A percentile compares a stretch with the other conserved stretches of the same genome.
Evolutionary conservation across 2,797 vertebrate species (phyloP).

Genomic region (Diceros bicornis): DNA sequence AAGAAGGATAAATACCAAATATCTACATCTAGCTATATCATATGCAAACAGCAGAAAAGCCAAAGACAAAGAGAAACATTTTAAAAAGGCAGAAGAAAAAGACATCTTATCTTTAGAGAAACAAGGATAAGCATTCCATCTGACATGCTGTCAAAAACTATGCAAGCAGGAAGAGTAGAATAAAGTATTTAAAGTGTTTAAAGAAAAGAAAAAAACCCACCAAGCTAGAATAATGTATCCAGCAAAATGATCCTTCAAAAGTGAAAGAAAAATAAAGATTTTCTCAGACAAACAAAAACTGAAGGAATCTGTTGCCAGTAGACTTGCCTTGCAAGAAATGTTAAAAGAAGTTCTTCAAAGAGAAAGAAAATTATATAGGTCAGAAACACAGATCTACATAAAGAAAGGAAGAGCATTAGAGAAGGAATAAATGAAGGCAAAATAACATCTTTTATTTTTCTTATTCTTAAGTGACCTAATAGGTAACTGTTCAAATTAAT

Average conservation of each 20-base stretch:
- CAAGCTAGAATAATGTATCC: not conserved
- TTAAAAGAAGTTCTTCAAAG: not conserved
- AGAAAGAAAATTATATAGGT: not conserved
- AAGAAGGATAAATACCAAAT: not conserved
- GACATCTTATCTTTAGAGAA: not conserved
- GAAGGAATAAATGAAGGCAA: not conserved
- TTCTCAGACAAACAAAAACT: not conserved
- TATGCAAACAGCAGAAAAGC: not conserved
- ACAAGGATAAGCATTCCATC: not conserved
- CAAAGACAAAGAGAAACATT: not conserved
- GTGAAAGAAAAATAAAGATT: not conserved
- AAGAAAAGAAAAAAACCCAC: not conserved
- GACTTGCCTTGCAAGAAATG: not conserved
- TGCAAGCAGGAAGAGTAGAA: not conserved
- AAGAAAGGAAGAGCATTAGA: not conserved
- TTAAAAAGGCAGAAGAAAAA: not conserved
- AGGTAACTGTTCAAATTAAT: not conserved
- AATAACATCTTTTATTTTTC: not conserved
- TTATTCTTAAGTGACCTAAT: not conserved
- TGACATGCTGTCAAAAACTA: not conserved
- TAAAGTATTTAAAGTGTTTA: not conserved
- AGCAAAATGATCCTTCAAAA: not conserved
- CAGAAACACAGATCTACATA: not conserved
- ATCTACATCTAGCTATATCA: not conserved
- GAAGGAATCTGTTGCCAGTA: not conserved